Evolutionary conservation across 92 coral and sea anemone genomes (phyloP), one percentile per base, ranked within the genome.

Genomic region (Umimayanthus kanabou): DNA sequence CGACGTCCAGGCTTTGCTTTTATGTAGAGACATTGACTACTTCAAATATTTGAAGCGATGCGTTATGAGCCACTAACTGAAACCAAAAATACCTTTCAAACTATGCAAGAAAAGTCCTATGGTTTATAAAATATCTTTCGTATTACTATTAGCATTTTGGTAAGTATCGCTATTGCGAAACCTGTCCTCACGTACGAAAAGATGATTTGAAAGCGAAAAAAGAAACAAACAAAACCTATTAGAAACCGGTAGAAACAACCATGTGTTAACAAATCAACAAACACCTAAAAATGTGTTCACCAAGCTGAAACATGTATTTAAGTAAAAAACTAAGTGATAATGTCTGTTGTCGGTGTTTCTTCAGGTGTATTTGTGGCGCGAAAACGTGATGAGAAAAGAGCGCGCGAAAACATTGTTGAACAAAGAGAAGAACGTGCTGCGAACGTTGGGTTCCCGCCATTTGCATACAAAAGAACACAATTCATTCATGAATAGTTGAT

Each of bases 401-500:
- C 85, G 87, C 78, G 87, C 87, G 87, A 83, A 82, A 83, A 70
- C 79, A 69, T 13, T 65, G 39, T 67, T 65, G 64, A 67, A 83
- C 87, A 47, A 43, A 33, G 6, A 37, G 64, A 70, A n/a, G 43
- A 65, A 70, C 87, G 65, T 45, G 77, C 58, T 23, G 87, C 64
- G 75, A 37, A 16, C 37, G 85, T 70, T 70, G 72, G 50, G 78
- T 73, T 90, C 92, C 97, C 93, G 87, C 90, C 92, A 89, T 89
- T 86, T 81, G 70, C 73, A 82, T 79, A 85, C 93, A 92, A 94
- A 94, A 85, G 80, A 80, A 73, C 49, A 66, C 84, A 80, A 78
- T 90, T 90, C 94, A 91, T 91, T 91, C 94, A 90, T 95, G 89
- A 91, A 82, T 88, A 80, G 89, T 81, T 80, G 82, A 89, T 86